Percentiles rank a stretch among this genome's conserved stretches.
phyloP scores from a whole-genome alignment of 2,113 vertebrate species.

The Girardinichthys multiradiatus region DNA sequence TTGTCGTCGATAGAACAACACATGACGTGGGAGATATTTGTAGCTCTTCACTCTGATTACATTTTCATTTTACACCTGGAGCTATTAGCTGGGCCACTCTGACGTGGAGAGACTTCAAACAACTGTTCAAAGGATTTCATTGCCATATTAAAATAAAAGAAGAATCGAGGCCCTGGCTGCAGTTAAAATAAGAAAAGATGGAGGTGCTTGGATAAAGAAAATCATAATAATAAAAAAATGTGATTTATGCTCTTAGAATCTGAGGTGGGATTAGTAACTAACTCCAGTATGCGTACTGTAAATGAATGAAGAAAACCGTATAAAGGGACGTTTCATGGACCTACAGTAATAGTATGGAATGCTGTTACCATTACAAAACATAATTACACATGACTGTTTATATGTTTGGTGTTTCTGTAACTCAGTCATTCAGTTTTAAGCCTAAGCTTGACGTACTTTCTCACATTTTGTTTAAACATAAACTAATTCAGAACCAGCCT shows the following conservation, averaged over 20 bases:
- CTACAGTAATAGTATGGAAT: too few species aligned
- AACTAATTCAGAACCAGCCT: too few species aligned
- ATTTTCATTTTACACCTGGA: constrained; percentile 8
- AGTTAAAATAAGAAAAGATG: too few species aligned
- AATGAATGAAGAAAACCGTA: too few species aligned
- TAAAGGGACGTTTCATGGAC: too few species aligned
- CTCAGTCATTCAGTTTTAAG: too few species aligned
- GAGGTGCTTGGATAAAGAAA: too few species aligned
- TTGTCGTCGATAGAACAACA: not conserved
- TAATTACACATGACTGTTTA: too few species aligned
- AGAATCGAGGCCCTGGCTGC: not conserved
- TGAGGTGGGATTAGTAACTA: not conserved
- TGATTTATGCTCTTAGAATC: not conserved
- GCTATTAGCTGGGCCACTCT: not conserved
- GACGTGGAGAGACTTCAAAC: not conserved
- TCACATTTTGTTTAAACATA: too few species aligned
- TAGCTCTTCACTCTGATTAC: not conserved
- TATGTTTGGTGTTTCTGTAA: too few species aligned
- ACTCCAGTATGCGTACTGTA: not conserved
- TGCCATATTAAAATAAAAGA: not conserved
- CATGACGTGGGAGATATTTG: constrained; percentile 6
- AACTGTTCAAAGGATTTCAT: not conserved
- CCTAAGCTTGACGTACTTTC: too few species aligned
- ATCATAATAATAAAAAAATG: not conserved
- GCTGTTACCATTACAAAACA: not conserved